Percentiles rank a stretch among this genome's conserved stretches.
phyloP scores from a whole-genome alignment of 1,140 invertebrate genomes.

The Gonatopus flavifemur region DNA sequence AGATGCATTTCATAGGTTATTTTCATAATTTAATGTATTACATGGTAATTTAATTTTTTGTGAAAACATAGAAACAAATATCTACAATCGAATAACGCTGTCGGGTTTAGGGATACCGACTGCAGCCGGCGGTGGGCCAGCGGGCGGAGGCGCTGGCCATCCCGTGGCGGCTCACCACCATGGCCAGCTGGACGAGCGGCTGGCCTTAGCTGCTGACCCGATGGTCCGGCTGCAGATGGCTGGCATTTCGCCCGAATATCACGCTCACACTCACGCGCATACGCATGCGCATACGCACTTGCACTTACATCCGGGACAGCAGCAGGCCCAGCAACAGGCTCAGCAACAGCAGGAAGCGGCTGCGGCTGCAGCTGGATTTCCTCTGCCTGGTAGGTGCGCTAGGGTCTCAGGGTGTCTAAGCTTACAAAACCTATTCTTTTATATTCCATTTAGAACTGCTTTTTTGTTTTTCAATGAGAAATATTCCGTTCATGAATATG shows the following conservation, averaged over 20 bases:
- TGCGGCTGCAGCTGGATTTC: conserved; percentile 61
- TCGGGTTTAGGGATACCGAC: conserved; percentile 57
- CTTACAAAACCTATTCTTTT: too few species aligned
- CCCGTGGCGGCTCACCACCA: conserved; percentile 59
- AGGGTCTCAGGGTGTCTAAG: conserved; percentile 41
- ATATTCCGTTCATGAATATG: too few species aligned
- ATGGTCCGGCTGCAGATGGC: conserved; percentile 85
- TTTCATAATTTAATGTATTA: too few species aligned
- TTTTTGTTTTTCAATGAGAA: background rate
- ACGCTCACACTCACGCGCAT: conserved; percentile 82
- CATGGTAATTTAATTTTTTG: too few species aligned
- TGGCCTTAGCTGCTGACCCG: conserved; percentile 72
- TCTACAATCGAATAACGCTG: conserved; percentile 50
- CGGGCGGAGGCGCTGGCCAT: conserved; percentile 54
- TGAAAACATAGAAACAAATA: too few species aligned
- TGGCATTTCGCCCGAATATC: conserved; percentile 77
- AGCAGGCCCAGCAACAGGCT: conserved; percentile 71
- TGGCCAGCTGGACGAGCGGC: conserved; percentile 67
- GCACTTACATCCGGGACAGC: conserved; percentile 83
- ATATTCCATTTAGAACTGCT: too few species aligned
- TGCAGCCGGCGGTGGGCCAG: conserved; percentile 57
- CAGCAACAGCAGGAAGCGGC: conserved; percentile 60
- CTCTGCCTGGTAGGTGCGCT: conserved; percentile 63
- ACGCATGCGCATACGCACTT: conserved; percentile 90
- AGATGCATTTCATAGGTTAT: too few species aligned